Evolutionary conservation across 37 sponge, comb jelly and placozoan species (phyloP).

Genomic region (Bolinopsis microptera): DNA sequence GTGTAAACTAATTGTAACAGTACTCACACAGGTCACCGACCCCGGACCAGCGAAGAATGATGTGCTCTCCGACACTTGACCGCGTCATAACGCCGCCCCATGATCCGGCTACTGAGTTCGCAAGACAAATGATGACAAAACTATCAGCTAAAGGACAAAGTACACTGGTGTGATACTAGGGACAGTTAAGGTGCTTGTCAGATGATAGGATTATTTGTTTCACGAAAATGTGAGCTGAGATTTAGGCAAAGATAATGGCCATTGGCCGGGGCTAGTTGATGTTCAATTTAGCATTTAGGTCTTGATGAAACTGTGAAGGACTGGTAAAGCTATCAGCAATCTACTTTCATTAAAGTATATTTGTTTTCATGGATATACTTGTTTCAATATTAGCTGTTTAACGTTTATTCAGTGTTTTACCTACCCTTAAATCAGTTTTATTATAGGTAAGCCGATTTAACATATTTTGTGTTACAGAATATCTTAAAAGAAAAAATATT

Average conservation of each 20-base stretch:
- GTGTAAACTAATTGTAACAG: background rate
- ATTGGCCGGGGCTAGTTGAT: too few species aligned
- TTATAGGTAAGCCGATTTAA: too few species aligned
- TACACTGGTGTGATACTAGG: slow-evolving; percentile 27
- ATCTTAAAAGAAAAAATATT: background rate
- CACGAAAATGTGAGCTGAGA: background rate
- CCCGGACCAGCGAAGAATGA: background rate
- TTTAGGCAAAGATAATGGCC: background rate
- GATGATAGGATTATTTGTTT: background rate
- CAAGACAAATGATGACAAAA: slow-evolving; percentile 46
- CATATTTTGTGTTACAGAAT: background rate
- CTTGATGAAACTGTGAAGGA: too few species aligned
- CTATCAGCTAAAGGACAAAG: slow-evolving; percentile 39
- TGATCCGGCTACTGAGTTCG: slow-evolving; percentile 40
- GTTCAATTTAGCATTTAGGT: too few species aligned
- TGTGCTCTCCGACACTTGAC: background rate
- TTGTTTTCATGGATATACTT: background rate
- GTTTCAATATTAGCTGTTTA: too few species aligned
- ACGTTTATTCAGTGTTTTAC: background rate
- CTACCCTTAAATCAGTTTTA: background rate
- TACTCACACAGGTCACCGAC: background rate
- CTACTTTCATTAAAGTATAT: too few species aligned
- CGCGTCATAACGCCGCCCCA: background rate
- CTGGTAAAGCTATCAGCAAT: too few species aligned
- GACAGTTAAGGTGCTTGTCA: background rate